Percentiles rank a stretch among this genome's conserved stretches.
Conservation (phyloP, 2,797 vertebrate genomes). For the Scolopax rusticola region DNA sequence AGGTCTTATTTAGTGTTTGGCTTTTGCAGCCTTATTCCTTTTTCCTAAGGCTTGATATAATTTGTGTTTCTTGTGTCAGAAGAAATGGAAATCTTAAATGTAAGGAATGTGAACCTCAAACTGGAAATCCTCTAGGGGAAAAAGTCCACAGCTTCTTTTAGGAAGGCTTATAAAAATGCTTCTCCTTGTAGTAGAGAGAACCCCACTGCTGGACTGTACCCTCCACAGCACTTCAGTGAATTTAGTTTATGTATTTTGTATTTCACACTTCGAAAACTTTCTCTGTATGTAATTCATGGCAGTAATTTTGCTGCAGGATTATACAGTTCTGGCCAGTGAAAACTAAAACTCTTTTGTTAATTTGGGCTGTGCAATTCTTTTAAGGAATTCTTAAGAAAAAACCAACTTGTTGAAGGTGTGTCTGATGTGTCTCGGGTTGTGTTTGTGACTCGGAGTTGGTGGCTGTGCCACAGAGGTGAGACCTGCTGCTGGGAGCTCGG, state of each 20-base stretch:
- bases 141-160: not conserved
- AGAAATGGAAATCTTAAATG: not conserved
- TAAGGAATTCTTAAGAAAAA: not conserved
- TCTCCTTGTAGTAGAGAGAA: not conserved
- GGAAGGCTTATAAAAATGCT: not conserved
- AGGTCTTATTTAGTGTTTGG: not conserved
- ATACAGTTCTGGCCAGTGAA: not conserved
- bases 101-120: not conserved
- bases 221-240: not conserved
- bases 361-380: not conserved
- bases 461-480: not conserved
- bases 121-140: not conserved
- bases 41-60: not conserved
- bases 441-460: not conserved
- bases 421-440: not conserved
- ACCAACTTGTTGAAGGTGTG: not conserved
- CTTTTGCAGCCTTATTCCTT: not conserved
- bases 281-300: not conserved
- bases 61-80: not conserved
- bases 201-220: not conserved
- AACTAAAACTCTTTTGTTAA: not conserved
- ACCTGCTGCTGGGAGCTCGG: fast-evolving
- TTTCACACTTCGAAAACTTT: not conserved
- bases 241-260: not conserved
- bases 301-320: not conserved